Percentiles rank a stretch among this genome's conserved stretches.
Conservation (phyloP, 2,797 vertebrate genomes). For the Columba guinea region DNA sequence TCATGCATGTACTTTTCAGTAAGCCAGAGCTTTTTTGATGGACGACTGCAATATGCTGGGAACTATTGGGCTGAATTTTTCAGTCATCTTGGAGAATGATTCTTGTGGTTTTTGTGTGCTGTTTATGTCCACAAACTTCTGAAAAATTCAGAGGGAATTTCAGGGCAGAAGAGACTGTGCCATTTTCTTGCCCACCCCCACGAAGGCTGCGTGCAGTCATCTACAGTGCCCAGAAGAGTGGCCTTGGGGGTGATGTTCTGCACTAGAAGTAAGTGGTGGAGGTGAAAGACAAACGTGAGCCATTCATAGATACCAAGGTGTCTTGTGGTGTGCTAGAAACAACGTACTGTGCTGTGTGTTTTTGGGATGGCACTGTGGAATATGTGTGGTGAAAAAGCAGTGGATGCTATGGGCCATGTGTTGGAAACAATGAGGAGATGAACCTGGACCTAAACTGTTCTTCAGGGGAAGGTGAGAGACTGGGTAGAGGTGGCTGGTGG, state of each 20-base stretch:
- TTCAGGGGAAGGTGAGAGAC: background rate
- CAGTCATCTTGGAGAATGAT: background rate
- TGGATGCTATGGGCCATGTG: rapidly evolving
- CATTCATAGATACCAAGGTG: background rate
- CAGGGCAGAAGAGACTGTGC: background rate
- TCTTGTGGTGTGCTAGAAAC: background rate
- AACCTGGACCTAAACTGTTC: background rate
- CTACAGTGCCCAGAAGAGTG: rapidly evolving
- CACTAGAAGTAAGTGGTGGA: background rate
- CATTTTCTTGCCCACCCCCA: background rate
- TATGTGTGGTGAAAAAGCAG: background rate
- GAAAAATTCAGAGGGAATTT: background rate
- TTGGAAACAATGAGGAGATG: background rate
- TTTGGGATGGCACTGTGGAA: background rate
- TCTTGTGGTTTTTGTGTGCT: background rate
- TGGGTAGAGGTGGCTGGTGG: background rate
- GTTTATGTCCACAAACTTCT: background rate
- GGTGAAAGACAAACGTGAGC: background rate
- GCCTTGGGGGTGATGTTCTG: background rate
- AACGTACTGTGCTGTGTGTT: rapidly evolving
- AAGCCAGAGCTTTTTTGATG: background rate
- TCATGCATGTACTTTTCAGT: background rate
- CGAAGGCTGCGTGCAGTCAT: background rate
- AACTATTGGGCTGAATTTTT: background rate
- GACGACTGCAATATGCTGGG: background rate